Conservation (phyloP, 2,797 vertebrate species). For the Mallotus villosus region DNA sequence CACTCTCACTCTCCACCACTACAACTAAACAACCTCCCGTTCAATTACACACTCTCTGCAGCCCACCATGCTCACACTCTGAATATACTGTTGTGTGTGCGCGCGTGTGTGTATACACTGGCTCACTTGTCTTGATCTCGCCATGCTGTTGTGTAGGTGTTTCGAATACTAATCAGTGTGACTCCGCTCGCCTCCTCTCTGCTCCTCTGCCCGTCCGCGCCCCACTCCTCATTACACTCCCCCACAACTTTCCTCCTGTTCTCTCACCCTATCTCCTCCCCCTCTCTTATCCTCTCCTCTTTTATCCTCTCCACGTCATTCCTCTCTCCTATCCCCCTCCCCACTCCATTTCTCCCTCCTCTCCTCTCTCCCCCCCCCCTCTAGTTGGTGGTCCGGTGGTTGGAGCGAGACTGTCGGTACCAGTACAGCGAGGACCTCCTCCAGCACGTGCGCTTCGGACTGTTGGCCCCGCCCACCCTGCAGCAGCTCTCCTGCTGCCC, state of each 20-base stretch:
- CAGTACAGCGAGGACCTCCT: conserved; percentile 91
- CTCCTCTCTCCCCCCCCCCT: background rate
- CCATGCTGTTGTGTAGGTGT: conserved; percentile 49
- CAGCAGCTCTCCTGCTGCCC: conserved; percentile 83
- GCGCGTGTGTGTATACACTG: conserved; percentile 27
- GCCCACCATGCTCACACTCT: conserved; percentile 23
- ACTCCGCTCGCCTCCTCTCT: conserved; percentile 27
- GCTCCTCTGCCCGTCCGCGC: background rate
- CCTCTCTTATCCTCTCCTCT: background rate
- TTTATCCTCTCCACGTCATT: background rate
- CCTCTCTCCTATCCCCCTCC: background rate
- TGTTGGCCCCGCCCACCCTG: conserved; percentile 89
- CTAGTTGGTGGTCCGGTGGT: conserved; percentile 91
- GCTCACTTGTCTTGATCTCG: conserved; percentile 38
- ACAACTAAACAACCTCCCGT: conserved; percentile 72
- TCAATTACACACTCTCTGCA: conserved; percentile 69
- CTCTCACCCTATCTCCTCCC: conserved; percentile 1
- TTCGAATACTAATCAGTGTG: conserved; percentile 52
- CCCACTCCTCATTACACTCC: conserved; percentile 2
- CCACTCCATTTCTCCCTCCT: background rate
- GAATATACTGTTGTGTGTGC: conserved; percentile 49
- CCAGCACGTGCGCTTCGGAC: conserved; percentile 90
- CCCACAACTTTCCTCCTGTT: background rate
- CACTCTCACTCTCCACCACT: conserved; percentile 58
- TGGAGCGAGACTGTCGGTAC: conserved; percentile 90